A percentile compares a stretch with the other conserved stretches of the same genome.
Evolutionary conservation across 2,113 vertebrate species (phyloP).

Genomic region (Sinosuthora webbiana): DNA sequence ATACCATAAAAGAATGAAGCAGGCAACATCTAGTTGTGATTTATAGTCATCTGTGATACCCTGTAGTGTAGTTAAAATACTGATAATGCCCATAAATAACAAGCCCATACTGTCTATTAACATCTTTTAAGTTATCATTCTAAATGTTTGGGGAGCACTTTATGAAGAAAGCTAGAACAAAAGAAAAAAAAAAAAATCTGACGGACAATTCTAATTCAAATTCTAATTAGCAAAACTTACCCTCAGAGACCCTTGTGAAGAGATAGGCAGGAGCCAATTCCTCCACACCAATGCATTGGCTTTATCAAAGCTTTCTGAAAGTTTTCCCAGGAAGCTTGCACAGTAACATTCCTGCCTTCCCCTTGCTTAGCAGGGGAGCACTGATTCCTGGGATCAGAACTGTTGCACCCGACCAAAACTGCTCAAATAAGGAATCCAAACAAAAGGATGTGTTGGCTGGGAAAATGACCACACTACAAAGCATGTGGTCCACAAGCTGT

Average conservation of each 20-base stretch:
- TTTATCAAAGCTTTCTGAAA: background rate
- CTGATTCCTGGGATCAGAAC: background rate
- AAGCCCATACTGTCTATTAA: background rate
- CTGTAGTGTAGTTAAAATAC: background rate
- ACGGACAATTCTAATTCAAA: background rate
- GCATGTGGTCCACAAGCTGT: fast-evolving
- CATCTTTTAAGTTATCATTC: background rate
- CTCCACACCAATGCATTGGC: background rate
- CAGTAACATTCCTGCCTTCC: background rate
- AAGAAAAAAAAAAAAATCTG: background rate
- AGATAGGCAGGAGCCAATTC: background rate
- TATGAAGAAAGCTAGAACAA: background rate
- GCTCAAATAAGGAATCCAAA: background rate
- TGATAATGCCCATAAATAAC: background rate
- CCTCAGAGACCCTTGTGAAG: background rate
- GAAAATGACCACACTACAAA: background rate
- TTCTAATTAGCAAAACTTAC: background rate
- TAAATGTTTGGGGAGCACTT: background rate
- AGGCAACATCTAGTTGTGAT: background rate
- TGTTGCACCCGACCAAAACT: background rate
- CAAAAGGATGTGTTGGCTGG: background rate
- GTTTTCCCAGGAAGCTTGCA: background rate
- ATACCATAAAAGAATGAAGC: background rate
- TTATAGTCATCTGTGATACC: background rate
- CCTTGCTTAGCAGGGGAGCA: background rate